Percentiles rank a stretch among this genome's conserved stretches.
These are phyloP conservation scores for Nemapogon koenigi DNA, from an alignment of 2,888 invertebrate genomes.

Conservation along the genomic window DNA sequence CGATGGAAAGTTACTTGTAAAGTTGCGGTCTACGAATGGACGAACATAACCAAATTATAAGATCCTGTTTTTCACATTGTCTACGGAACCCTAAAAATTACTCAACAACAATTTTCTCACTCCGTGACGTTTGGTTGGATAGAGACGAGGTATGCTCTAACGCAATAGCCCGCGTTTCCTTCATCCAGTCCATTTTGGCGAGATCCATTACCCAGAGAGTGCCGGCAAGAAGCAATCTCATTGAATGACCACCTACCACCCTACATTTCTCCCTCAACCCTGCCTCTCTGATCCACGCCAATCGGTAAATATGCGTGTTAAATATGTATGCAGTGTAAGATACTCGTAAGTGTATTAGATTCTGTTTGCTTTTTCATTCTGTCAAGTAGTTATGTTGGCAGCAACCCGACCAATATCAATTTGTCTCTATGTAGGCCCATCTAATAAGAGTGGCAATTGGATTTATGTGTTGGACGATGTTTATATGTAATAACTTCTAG, in stretches of 20 bases:
- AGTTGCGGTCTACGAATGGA: too few relatives aligned
- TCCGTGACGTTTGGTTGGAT: too few relatives aligned
- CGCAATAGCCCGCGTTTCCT: conserved; percentile 46
- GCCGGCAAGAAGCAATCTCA: conserved; percentile 66
- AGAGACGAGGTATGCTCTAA: conserved; percentile 36
- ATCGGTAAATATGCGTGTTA: conserved; percentile 66
- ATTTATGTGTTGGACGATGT: too few relatives aligned
- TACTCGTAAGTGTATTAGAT: conserved; percentile 63
- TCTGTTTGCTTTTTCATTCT: conserved; percentile 60
- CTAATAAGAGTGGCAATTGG: too few relatives aligned
- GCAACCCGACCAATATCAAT: conserved; percentile 2
- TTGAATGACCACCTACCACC: conserved; percentile 61
- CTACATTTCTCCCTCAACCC: conserved; percentile 22
- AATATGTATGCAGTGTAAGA: conserved; percentile 62
- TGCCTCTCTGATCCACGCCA: conserved; percentile 44
- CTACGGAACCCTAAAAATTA: too few relatives aligned
- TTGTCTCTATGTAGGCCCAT: not conserved
- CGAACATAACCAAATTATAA: too few relatives aligned
- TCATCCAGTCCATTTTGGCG: conserved; percentile 61
- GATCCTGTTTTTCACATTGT: too few relatives aligned
- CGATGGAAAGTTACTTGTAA: too few relatives aligned
- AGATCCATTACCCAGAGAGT: conserved; percentile 64
- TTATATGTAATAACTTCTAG: too few relatives aligned
- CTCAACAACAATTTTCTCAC: too few relatives aligned
- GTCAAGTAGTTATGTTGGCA: conserved; percentile 28